Base-by-base conservation (phyloP, 2,797 vertebrate species). In the Mus spretus region DNA sequence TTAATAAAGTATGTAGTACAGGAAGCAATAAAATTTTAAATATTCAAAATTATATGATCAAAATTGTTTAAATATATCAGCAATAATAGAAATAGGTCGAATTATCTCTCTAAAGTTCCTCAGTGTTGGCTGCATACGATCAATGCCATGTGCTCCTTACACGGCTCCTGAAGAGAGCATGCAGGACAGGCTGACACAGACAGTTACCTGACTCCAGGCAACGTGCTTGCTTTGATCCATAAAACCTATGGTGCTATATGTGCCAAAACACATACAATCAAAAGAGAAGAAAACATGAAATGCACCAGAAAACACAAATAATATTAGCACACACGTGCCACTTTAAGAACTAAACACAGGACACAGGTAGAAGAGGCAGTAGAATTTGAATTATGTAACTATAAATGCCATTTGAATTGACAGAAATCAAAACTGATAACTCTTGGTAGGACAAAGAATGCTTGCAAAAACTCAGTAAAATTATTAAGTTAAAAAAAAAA, bases 341-440 rank as follows among this genome's bases (percentile, higher is more conserved):
- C 24, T 88, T 70, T 53, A 15, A n/a, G 26, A 87, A 91, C 57
- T 1, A 34, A 20, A 70, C 5, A 3, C 78, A 67, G 86, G 2
- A 53, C 50, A 0, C 79, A 50, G 26, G 15, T 31, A 92, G 63
- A 57, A 84, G 19, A 89, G 26, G 9, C 26, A 4, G 72, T 83
- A 94, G 26, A 92, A 84, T 57, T n/a, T 84, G 57, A 84, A 92
- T 92, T 75, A 63, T 31, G 55, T 59, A 89, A 93, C 59, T 89
- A 77, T 72, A 78, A 61, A 83, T 88, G 34, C 40, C n/a, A 11
- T 28, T 37, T 92, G 82, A 75, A 87, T 40, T 84, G 15, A 84
- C 17, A 65, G 19, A 97, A 93, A 80, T 87, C 20, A 95, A 95
- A 93, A 22, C 59, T 87, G 12, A 26, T 65, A 96, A 37, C 34